Conservation (phyloP, 2,888 invertebrate genomes). For the Torymus texanus region DNA sequence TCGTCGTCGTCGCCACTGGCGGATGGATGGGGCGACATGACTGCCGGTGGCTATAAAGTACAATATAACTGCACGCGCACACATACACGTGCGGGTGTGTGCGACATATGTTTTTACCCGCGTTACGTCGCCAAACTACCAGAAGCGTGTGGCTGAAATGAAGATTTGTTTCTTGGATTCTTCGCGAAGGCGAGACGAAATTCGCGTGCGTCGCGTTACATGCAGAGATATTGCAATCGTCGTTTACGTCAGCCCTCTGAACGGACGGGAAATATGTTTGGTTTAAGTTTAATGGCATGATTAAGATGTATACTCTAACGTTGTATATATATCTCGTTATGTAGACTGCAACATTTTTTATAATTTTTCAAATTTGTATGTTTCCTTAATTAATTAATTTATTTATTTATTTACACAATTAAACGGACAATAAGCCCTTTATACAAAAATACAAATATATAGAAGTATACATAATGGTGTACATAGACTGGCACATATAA, state of each 20-base stretch:
- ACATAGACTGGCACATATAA: too few relatives aligned
- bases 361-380: too few relatives aligned
- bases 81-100: conserved; percentile 24
- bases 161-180: conserved; percentile 70
- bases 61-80: conserved; percentile 70
- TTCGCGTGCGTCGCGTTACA: conserved; percentile 39
- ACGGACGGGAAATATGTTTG: conserved; percentile 22
- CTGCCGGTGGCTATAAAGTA: conserved; percentile 71
- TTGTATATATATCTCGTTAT: too few relatives aligned
- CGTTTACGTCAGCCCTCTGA: conserved; percentile 50
- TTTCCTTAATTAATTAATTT: too few relatives aligned
- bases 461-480: too few relatives aligned
- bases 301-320: too few relatives aligned
- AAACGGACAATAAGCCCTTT: too few relatives aligned
- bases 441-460: too few relatives aligned
- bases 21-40: conserved; percentile 60
- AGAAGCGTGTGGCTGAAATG: conserved; percentile 61
- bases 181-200: conserved; percentile 24
- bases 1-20: conserved; percentile 54
- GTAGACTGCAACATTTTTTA: too few relatives aligned
- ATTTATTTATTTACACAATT: too few relatives aligned
- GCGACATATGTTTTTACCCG: conserved; percentile 49
- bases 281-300: too few relatives aligned
- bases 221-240: conserved; percentile 54
- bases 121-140: conserved; percentile 33